These are phyloP conservation scores for Orycteropus afer DNA, from an alignment of 2,113 vertebrate genomes.

Conservation along the genomic window DNA sequence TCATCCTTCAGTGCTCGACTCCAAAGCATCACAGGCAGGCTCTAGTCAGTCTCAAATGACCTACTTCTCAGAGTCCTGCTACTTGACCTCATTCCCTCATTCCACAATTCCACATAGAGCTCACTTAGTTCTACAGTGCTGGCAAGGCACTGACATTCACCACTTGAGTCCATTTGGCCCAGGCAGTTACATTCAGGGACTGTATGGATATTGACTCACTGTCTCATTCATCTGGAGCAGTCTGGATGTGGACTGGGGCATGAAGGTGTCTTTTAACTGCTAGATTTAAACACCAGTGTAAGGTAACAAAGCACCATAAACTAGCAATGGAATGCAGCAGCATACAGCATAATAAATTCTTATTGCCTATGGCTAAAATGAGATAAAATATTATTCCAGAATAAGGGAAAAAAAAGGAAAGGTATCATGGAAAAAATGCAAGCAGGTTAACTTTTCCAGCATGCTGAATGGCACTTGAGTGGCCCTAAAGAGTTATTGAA, in stretches of 20 bases:
- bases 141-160: not conserved
- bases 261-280: slow-evolving; percentile 48
- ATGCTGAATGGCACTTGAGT: not conserved
- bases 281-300: slow-evolving; percentile 69
- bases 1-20: not conserved
- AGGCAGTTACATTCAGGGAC: not conserved
- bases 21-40: not conserved
- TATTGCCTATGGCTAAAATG: slow-evolving; percentile 60
- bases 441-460: slow-evolving; percentile 44
- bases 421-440: slow-evolving; percentile 44
- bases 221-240: slow-evolving; percentile 50
- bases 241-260: slow-evolving; percentile 43
- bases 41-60: not conserved
- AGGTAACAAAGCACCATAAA: slow-evolving; percentile 69
- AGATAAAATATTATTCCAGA: slow-evolving; percentile 74
- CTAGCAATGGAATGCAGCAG: slow-evolving; percentile 46
- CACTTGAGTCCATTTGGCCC: not conserved
- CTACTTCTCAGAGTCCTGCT: slow-evolving; percentile 1
- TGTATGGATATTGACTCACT: slow-evolving; percentile 46
- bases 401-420: slow-evolving; percentile 54
- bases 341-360: slow-evolving; percentile 72
- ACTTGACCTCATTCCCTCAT: slow-evolving; percentile 14
- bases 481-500: not conserved
- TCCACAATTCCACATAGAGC: not conserved
- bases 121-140: not conserved